phyloP scores from a whole-genome alignment of 2,113 vertebrate species.

The Antennarius striatus region DNA sequence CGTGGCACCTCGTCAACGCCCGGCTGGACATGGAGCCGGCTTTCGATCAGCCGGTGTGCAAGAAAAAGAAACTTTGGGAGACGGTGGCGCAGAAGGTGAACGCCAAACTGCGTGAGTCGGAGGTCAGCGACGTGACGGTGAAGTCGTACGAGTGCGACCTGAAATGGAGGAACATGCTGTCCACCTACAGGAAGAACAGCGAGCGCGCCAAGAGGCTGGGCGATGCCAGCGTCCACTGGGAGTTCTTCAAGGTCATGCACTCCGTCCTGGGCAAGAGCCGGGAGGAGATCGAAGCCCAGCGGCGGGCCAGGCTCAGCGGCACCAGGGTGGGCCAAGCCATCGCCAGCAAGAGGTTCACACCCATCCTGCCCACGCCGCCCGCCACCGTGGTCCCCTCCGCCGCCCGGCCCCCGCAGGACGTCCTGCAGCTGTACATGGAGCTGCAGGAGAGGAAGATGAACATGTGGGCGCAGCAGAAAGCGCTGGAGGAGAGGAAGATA shows the following conservation, averaged over 20 bases:
- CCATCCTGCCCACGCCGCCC: conserved; percentile 75
- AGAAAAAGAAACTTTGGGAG: conserved; percentile 83
- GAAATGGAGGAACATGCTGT: conserved; percentile 83
- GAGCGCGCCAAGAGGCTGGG: conserved; percentile 75
- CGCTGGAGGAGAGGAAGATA: conserved; percentile 80
- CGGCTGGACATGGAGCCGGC: conserved; percentile 79
- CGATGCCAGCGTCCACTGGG: conserved; percentile 75
- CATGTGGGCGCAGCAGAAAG: conserved; percentile 83
- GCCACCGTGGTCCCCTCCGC: conserved; percentile 16
- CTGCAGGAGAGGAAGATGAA: conserved; percentile 82
- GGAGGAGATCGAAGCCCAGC: conserved; percentile 73
- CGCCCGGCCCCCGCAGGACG: conserved; percentile 72
- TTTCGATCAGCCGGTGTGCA: conserved; percentile 80
- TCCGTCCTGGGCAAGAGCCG: conserved; percentile 74
- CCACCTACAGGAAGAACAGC: conserved; percentile 79
- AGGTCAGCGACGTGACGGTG: conserved; percentile 47
- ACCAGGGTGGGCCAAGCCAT: conserved; percentile 69
- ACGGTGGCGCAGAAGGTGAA: conserved; percentile 76
- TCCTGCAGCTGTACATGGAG: conserved; percentile 82
- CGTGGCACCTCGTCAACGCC: conserved; percentile 78
- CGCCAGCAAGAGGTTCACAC: conserved; percentile 75
- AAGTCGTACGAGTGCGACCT: conserved; percentile 81
- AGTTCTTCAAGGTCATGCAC: conserved; percentile 80
- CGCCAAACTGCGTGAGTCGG: conserved; percentile 61
- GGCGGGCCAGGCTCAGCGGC: conserved; percentile 63